Percentiles rank a stretch among this genome's conserved stretches.
phyloP scores from a whole-genome alignment of 2,888 invertebrate genomes.

The Rosalia funebris region DNA sequence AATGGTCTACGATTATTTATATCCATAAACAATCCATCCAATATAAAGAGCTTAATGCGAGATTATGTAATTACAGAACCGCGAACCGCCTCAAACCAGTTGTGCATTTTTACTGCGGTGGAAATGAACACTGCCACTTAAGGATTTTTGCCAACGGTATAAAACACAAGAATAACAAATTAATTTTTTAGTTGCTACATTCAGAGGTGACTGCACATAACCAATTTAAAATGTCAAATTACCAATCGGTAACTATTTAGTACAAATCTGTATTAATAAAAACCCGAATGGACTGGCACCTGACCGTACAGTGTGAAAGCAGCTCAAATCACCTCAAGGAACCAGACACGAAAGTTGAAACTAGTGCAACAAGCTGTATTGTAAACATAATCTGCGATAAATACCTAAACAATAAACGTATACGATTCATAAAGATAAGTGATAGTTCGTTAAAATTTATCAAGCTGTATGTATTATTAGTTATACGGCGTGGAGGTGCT shows the following conservation, averaged over 20 bases:
- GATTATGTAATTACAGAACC: background rate
- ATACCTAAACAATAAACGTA: constrained; percentile 1
- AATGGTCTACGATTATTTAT: too few relatives aligned
- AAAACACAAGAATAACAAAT: constrained; percentile 2
- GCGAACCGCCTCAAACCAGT: background rate
- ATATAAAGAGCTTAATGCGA: too few relatives aligned
- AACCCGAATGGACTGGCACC: constrained; percentile 14
- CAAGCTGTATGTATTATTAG: background rate
- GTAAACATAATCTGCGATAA: constrained; percentile 13
- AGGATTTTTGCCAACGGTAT: constrained; percentile 1
- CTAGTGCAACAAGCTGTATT: constrained; percentile 1
- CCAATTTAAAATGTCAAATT: constrained; percentile 13
- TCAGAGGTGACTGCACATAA: constrained; percentile 4
- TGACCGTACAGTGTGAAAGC: constrained; percentile 18
- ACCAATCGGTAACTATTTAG: constrained; percentile 6
- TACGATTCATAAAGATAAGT: constrained; percentile 15
- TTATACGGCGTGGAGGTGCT: constrained; percentile 4
- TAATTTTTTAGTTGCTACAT: constrained; percentile 8
- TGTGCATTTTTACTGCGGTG: background rate
- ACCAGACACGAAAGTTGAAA: constrained; percentile 8
- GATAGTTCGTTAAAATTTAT: constrained; percentile 16
- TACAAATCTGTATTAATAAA: constrained; percentile 9
- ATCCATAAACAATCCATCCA: too few relatives aligned
- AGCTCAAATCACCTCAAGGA: constrained; percentile 15
- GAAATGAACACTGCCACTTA: background rate